Base-by-base conservation (phyloP, 2,797 vertebrate genomes). In the Pipistrellus pipistrellus region DNA sequence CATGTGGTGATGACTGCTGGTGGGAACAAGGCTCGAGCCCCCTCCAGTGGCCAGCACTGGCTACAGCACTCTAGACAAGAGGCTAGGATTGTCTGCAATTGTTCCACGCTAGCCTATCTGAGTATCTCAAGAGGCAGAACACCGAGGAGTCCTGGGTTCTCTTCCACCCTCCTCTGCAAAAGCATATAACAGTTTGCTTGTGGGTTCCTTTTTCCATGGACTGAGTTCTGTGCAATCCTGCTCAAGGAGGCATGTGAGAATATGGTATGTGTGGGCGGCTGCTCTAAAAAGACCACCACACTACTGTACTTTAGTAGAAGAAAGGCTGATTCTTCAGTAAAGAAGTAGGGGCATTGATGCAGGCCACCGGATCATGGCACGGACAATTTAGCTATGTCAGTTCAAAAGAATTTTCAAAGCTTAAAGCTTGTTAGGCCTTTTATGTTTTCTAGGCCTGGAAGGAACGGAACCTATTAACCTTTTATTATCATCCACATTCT, bases 1-100 rank as follows among this genome's bases (percentile, higher is more conserved):
- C 80, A 27, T 0, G 23, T 11, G 46, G 44, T 17, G 25, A 25
- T 21, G 8, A 78, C 23, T 6, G 30, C 17, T 66, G 20, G 6
- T 73, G 41, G 51, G 75, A 89, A 76, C 78, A 85, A 41, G 89
- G 84, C 95, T 94, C 2, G 32, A 69, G 96, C 66, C 18, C 96
- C 96, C 87, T 93, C 97, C 32, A 96, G 96, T 94, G 97, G 94
- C 82, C 85, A 88, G 12, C 51, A 41, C 0, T 1, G 5, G 88
- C 62, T 81, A 96, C 1, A 32, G 69, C 83, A 71, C 77, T 44
- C 32, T 73, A 76, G 69, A 57, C 3, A 17, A 15, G 69, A 48
- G 30, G 41, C 94, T 68, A 17, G 0, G 18, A 35, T 5, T 48
- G 38, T 15, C 38, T n/a, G 25, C 7, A 3, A n/a, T 12, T 32